These are phyloP conservation scores for Myzus persicae DNA, from an alignment of 1,140 invertebrate species.

Conservation along the genomic window DNA sequence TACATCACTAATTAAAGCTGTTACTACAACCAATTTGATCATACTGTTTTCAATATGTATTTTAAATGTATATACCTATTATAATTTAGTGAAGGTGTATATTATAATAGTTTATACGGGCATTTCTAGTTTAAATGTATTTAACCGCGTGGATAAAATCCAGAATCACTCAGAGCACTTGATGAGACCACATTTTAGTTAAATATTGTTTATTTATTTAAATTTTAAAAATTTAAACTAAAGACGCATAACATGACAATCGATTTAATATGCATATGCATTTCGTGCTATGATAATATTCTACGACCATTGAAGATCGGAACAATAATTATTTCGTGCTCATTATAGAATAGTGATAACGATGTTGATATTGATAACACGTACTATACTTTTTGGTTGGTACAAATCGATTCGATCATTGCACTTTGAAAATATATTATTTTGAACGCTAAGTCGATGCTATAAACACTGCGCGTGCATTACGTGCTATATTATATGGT, in stretches of 20 bases:
- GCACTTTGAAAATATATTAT: not conserved
- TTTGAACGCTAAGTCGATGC: not conserved
- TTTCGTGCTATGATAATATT: not conserved
- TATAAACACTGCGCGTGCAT: not conserved
- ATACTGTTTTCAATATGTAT: not conserved
- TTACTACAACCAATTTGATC: too few species aligned
- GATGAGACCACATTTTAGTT: not conserved
- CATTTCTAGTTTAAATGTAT: not conserved
- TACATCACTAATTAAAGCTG: too few species aligned
- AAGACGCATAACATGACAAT: not conserved
- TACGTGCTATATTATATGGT: not conserved
- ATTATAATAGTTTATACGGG: not conserved
- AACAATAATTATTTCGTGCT: not conserved
- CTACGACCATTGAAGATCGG: too few species aligned
- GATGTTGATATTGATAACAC: not conserved
- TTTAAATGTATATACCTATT: not conserved
- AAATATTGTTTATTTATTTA: not conserved
- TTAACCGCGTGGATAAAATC: not conserved
- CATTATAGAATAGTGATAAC: not conserved
- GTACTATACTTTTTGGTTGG: not conserved
- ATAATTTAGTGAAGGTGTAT: not conserved
- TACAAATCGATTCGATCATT: not conserved
- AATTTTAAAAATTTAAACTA: not conserved
- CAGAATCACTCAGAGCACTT: not conserved
- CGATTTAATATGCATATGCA: not conserved